These are phyloP conservation scores for Tenrec ecaudatus DNA, from an alignment of 2,113 vertebrate genomes.

Conservation along the genomic window DNA sequence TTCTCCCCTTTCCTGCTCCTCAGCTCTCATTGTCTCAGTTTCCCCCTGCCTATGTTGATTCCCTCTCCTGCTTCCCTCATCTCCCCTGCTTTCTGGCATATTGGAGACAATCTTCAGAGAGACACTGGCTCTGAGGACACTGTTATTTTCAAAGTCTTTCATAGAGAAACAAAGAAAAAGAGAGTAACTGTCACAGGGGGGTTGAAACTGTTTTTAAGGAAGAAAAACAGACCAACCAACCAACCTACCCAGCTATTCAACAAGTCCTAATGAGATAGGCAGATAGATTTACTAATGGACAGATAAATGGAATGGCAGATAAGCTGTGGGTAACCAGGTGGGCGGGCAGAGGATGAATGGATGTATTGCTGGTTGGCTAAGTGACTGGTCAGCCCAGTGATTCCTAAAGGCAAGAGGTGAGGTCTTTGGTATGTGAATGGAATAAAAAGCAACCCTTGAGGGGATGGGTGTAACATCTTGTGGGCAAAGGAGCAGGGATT, in stretches of 20 bases:
- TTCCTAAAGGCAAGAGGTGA: neutral
- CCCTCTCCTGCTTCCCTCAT: neutral
- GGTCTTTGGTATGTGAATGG: neutral
- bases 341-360: neutral
- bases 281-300: neutral
- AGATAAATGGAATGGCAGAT: neutral
- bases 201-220: neutral
- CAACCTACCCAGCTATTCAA: neutral
- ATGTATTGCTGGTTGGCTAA: neutral
- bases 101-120: neutral
- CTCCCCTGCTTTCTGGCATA: neutral
- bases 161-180: neutral
- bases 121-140: neutral
- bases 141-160: neutral
- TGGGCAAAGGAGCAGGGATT: neutral
- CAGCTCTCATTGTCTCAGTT: neutral
- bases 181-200: neutral
- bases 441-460: neutral
- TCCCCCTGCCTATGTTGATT: neutral
- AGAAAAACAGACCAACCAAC: neutral
- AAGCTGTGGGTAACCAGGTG: neutral
- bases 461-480: neutral
- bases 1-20: neutral
- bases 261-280: slow-evolving; percentile 1
- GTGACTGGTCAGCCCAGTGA: neutral